A percentile compares a stretch with the other conserved stretches of the same genome.
phyloP scores from a whole-genome alignment of 2,888 invertebrate genomes.

The Papilio elwesi region DNA sequence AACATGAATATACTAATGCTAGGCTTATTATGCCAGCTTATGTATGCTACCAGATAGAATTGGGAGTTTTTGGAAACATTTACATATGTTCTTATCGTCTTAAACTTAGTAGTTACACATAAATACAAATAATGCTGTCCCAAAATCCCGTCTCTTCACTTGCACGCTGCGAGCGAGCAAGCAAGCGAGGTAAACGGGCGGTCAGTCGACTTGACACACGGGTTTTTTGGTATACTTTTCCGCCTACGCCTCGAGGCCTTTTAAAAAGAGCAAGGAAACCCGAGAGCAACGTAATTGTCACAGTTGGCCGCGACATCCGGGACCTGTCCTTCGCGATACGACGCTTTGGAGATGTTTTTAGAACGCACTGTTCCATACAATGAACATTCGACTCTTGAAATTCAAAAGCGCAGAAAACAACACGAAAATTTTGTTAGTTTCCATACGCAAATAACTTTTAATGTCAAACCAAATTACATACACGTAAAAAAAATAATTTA shows the following conservation, averaged over 20 bases:
- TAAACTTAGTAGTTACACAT: not conserved
- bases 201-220: slow-evolving; percentile 43
- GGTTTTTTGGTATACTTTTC: slow-evolving; percentile 45
- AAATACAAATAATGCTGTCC: not conserved
- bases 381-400: slow-evolving; percentile 40
- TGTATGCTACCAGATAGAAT: not conserved
- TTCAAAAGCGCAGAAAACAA: slow-evolving; percentile 14
- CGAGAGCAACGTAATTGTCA: slow-evolving; percentile 45
- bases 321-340: slow-evolving; percentile 54
- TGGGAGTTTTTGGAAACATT: no score
- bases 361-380: slow-evolving; percentile 56
- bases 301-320: slow-evolving; percentile 59
- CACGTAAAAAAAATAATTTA: no score
- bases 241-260: slow-evolving; percentile 53
- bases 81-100: no score
- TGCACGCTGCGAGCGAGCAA: slow-evolving; percentile 6
- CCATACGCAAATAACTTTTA: not conserved
- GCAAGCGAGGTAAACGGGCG: slow-evolving; percentile 33
- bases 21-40: not conserved
- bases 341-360: slow-evolving; percentile 54
- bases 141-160: not conserved
- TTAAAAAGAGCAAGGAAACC: slow-evolving; percentile 57
- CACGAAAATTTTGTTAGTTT: slow-evolving; percentile 9
- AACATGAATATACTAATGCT: not conserved
- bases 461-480: not conserved